Conservation (phyloP, 2,113 vertebrate species). For the Nestor notabilis region DNA sequence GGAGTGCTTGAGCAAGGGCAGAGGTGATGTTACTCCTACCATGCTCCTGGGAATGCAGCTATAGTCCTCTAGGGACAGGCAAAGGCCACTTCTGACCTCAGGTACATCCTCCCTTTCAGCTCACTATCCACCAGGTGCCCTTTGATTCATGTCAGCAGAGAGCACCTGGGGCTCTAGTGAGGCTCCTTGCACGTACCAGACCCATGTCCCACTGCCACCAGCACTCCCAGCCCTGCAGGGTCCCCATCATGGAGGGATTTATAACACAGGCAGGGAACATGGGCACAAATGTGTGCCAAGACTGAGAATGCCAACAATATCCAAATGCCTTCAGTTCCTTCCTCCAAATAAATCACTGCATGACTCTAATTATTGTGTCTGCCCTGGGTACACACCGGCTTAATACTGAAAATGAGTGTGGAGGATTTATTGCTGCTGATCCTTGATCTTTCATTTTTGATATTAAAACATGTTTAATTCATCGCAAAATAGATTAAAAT, state of each 20-base stretch:
- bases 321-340: not conserved
- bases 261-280: not conserved
- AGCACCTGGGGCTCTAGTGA: fast-evolving
- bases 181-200: not conserved
- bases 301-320: not conserved
- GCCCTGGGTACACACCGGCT: conserved; percentile 44
- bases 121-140: fast-evolving
- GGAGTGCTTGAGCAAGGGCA: not conserved
- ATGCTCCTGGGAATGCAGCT: not conserved
- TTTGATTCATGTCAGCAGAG: not conserved
- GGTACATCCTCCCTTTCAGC: not conserved
- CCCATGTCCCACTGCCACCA: fast-evolving
- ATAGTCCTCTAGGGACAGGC: not conserved
- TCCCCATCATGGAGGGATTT: not conserved
- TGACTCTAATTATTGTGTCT: conserved; percentile 46
- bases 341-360: conserved; percentile 26
- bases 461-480: conserved; percentile 73
- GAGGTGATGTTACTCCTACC: not conserved
- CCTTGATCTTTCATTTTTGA: conserved; percentile 26
- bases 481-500: conserved; percentile 44
- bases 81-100: not conserved
- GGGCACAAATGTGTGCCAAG: fast-evolving
- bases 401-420: conserved; percentile 46
- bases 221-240: not conserved
- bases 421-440: conserved; percentile 51